Evolutionary conservation across 2,888 invertebrate genomes (phyloP).

Genomic region (Tetropium fuscum): DNA sequence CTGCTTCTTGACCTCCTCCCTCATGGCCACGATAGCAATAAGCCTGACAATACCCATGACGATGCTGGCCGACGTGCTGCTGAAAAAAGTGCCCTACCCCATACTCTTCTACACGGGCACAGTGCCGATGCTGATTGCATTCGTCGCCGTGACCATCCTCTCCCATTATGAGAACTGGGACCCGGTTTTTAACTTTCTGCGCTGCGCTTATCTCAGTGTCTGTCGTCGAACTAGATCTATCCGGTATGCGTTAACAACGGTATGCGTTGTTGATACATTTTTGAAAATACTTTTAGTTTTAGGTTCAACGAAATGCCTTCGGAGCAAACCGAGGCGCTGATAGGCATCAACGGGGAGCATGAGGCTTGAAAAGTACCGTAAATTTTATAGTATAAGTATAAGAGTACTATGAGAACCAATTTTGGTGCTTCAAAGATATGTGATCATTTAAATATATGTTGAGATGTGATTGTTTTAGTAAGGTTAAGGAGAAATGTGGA

Average conservation of each 20-base stretch:
- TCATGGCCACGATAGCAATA: constrained; percentile 88
- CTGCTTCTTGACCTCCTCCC: constrained; percentile 91
- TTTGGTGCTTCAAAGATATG: constrained; percentile 42
- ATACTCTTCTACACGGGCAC: constrained; percentile 82
- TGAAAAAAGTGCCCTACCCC: constrained; percentile 77
- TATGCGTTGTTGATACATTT: background rate
- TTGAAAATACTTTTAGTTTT: constrained; percentile 51
- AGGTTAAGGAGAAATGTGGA: background rate
- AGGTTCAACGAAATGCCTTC: constrained; percentile 74
- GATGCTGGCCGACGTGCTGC: constrained; percentile 84
- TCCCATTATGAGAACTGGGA: constrained; percentile 87
- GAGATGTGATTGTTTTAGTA: constrained; percentile 33
- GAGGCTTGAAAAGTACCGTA: constrained; percentile 64
- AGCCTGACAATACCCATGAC: constrained; percentile 91
- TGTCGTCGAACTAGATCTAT: constrained; percentile 67
- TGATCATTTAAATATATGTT: constrained; percentile 39
- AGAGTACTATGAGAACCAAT: constrained; percentile 31
- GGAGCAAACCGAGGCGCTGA: constrained; percentile 78
- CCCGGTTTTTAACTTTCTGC: constrained; percentile 74
- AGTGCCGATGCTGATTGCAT: constrained; percentile 81
- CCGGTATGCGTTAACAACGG: constrained; percentile 61
- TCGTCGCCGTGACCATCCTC: constrained; percentile 77
- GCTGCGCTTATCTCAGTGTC: constrained; percentile 67
- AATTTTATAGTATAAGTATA: no score
- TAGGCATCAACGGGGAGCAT: constrained; percentile 71